Percentiles rank a stretch among this genome's conserved stretches.
phyloP scores from a whole-genome alignment of 1,140 invertebrate species.

The Lasioglossum baleicum region DNA sequence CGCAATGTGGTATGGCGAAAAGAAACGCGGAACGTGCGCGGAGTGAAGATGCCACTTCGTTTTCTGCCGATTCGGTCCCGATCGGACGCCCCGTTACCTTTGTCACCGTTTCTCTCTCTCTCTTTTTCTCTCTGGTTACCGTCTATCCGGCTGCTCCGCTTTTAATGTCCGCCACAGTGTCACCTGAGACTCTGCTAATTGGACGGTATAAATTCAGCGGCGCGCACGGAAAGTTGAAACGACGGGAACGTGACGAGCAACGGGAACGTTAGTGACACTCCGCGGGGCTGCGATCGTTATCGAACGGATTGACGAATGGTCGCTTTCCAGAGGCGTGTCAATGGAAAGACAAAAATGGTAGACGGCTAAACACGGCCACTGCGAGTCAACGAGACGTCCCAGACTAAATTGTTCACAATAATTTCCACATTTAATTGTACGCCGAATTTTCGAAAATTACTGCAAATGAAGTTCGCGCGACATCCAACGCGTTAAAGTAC shows the following conservation, averaged over 20 bases:
- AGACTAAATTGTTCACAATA: too few relatives aligned
- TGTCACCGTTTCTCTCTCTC: slow-evolving; percentile 62
- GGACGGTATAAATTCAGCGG: slow-evolving; percentile 70
- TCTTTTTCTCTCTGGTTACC: too few relatives aligned
- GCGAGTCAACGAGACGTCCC: too few relatives aligned
- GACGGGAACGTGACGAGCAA: not conserved
- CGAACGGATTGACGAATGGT: not conserved
- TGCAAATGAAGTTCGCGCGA: too few relatives aligned
- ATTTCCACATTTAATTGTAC: too few relatives aligned
- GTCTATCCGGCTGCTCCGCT: slow-evolving; percentile 53
- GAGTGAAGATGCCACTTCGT: slow-evolving; percentile 38
- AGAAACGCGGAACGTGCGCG: slow-evolving; percentile 28
- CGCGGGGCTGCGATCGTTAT: not conserved
- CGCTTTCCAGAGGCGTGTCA: not conserved
- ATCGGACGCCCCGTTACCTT: slow-evolving; percentile 65
- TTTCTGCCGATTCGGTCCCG: not conserved
- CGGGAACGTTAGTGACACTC: not conserved
- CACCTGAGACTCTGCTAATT: slow-evolving; percentile 68
- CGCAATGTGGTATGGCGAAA: slow-evolving; percentile 5
- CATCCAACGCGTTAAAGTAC: too few relatives aligned
- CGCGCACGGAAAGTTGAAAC: not conserved
- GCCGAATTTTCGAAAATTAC: too few relatives aligned
- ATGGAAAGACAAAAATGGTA: not conserved
- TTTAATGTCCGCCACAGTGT: slow-evolving; percentile 64
- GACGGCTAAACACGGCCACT: too few relatives aligned